Conservation (phyloP, 1,140 invertebrate genomes). For the Popillia japonica region DNA sequence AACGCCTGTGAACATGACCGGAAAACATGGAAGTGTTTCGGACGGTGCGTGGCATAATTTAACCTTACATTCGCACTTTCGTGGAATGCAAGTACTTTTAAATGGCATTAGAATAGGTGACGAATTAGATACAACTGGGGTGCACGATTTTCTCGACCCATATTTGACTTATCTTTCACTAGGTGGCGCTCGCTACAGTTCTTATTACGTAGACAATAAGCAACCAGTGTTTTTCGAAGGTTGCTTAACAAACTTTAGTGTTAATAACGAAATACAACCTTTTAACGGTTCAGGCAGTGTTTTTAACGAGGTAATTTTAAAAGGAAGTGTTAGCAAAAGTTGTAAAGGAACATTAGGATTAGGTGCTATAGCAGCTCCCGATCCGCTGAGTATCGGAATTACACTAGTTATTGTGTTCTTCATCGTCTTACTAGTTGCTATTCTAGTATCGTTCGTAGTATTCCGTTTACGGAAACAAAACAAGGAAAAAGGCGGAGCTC, state of each 20-base stretch:
- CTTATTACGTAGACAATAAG: slow-evolving; percentile 65
- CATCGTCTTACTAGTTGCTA: slow-evolving; percentile 85
- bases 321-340: slow-evolving; percentile 74
- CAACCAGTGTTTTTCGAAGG: slow-evolving; percentile 77
- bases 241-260: slow-evolving; percentile 87
- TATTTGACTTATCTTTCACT: slow-evolving; percentile 82
- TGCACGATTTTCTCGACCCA: slow-evolving; percentile 91
- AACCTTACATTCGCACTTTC: slow-evolving; percentile 73
- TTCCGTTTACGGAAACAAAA: slow-evolving; percentile 85
- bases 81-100: slow-evolving; percentile 74
- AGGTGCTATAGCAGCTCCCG: slow-evolving; percentile 77
- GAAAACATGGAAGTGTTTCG: slow-evolving; percentile 65
- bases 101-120: slow-evolving; percentile 79
- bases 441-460: slow-evolving; percentile 88
- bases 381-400: slow-evolving; percentile 89
- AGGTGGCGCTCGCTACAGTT: slow-evolving; percentile 72
- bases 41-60: slow-evolving; percentile 90
- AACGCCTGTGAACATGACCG: slow-evolving; percentile 83
- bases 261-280: slow-evolving; percentile 89
- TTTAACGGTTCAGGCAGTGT: slow-evolving; percentile 86
- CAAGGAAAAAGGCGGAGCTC: slow-evolving; percentile 77
- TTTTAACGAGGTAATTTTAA: slow-evolving; percentile 72
- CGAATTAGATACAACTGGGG: slow-evolving; percentile 81
- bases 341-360: slow-evolving; percentile 76
- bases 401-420: slow-evolving; percentile 95